A percentile compares a stretch with the other conserved stretches of the same genome.
Conservation (phyloP, 2,888 invertebrate species). For the Baccha elongata region DNA sequence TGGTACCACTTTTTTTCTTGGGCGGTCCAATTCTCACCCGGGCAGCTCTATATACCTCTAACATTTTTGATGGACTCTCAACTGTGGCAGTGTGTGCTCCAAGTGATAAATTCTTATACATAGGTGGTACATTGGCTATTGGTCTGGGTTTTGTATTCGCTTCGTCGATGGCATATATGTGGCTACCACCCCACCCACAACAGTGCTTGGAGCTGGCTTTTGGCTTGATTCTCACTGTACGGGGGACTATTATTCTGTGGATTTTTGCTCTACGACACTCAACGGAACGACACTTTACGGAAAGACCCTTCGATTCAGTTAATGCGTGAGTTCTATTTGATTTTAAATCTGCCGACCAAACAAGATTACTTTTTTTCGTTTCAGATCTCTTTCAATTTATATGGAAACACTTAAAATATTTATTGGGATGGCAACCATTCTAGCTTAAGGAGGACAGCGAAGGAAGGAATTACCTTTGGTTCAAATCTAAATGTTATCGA, state of each 20-base stretch:
- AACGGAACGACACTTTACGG: constrained; percentile 86
- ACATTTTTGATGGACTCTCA: constrained; percentile 96
- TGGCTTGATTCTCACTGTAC: constrained; percentile 95
- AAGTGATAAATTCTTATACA: constrained; percentile 96
- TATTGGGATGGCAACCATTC: constrained; percentile 94
- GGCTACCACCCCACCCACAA: constrained; percentile 95
- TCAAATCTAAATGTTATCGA: constrained; percentile 34
- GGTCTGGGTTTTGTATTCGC: constrained; percentile 98
- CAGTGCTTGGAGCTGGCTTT: constrained; percentile 94
- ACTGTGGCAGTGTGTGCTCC: constrained; percentile 97
- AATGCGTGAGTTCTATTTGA: constrained; percentile 93
- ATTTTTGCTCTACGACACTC: constrained; percentile 97
- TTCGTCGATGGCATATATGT: constrained; percentile 94
- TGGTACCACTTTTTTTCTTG: constrained; percentile 95
- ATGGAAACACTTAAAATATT: constrained; percentile 98
- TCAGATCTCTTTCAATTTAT: constrained; percentile 95
- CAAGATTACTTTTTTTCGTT: too few species aligned
- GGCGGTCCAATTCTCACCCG: constrained; percentile 95
- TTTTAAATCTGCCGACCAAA: too few species aligned
- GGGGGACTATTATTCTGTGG: constrained; percentile 97
- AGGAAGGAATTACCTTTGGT: constrained; percentile 83
- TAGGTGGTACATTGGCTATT: constrained; percentile 98
- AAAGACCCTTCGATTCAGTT: constrained; percentile 93
- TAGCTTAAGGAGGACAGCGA: constrained; percentile 89
- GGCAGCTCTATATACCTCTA: constrained; percentile 97